A percentile compares a stretch with the other conserved stretches of the same genome.
Evolutionary conservation across 2,888 invertebrate genomes (phyloP).

Genomic region (Nemotelus pantherinus): DNA sequence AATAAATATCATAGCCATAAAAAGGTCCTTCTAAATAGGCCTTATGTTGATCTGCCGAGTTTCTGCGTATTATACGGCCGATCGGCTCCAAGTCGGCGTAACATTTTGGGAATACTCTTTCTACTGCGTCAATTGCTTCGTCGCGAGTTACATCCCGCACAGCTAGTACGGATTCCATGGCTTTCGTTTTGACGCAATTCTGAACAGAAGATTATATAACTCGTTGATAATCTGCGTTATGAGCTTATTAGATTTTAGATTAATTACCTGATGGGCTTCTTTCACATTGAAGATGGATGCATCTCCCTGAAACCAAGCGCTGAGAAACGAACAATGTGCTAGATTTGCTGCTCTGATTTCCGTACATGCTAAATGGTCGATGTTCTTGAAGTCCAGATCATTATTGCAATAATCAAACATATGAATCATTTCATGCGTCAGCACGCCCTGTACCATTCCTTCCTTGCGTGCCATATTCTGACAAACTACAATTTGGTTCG

Average conservation of each 20-base stretch:
- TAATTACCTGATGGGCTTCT: constrained; percentile 77
- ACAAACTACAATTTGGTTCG: constrained; percentile 80
- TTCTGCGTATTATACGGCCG: constrained; percentile 79
- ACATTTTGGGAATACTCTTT: constrained; percentile 89
- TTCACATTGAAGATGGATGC: constrained; percentile 78
- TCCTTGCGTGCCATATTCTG: constrained; percentile 81
- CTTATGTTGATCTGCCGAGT: constrained; percentile 78
- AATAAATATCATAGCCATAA: constrained; percentile 77
- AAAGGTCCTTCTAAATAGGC: constrained; percentile 80
- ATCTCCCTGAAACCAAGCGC: constrained; percentile 81
- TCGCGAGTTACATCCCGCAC: constrained; percentile 77
- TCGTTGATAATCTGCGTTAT: not conserved
- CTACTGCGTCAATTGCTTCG: constrained; percentile 80
- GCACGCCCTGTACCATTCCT: constrained; percentile 76
- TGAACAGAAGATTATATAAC: constrained; percentile 59
- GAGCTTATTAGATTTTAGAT: not conserved
- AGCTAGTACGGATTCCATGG: constrained; percentile 82
- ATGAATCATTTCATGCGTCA: constrained; percentile 94
- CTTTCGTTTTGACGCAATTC: constrained; percentile 91
- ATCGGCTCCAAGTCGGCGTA: constrained; percentile 93
- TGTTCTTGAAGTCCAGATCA: constrained; percentile 86
- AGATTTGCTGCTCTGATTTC: constrained; percentile 95
- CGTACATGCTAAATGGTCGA: constrained; percentile 93
- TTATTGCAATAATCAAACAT: constrained; percentile 95
- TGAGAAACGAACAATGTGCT: constrained; percentile 88